phyloP scores from a whole-genome alignment of 2,797 vertebrate genomes.

The Paguma larvata region DNA sequence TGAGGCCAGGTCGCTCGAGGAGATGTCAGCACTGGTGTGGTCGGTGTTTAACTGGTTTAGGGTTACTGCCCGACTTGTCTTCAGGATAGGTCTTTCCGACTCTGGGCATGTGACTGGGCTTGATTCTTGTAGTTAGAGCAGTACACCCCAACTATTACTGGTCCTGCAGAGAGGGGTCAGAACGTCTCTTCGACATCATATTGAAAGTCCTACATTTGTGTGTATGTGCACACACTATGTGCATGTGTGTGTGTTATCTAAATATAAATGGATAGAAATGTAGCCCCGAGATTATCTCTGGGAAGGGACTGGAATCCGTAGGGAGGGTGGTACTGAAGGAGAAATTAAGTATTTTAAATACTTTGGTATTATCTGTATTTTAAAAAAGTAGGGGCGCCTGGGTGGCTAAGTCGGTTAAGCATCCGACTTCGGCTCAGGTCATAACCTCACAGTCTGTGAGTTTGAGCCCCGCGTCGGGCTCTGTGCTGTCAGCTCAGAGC shows the following conservation, averaged over 20 bases:
- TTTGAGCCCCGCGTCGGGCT: too few relatives aligned
- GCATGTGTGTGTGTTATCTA: background rate
- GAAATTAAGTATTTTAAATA: background rate
- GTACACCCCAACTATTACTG: accelerated
- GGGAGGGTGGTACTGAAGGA: background rate
- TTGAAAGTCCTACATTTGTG: background rate
- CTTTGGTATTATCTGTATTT: background rate
- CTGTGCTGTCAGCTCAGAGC: too few relatives aligned
- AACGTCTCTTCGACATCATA: accelerated
- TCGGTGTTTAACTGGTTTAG: background rate
- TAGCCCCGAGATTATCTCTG: background rate
- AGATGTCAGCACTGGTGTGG: background rate
- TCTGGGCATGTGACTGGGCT: background rate
- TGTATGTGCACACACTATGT: background rate
- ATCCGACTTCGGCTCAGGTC: too few relatives aligned
- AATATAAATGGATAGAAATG: background rate
- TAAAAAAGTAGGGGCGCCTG: background rate
- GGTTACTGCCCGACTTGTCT: background rate
- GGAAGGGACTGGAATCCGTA: background rate
- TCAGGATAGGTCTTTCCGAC: background rate
- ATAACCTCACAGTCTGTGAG: too few relatives aligned
- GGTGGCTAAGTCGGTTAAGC: too few relatives aligned
- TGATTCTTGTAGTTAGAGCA: background rate
- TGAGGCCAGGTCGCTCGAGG: background rate
- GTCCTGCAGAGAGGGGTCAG: background rate